Base-by-base conservation (phyloP, 2,888 invertebrate species). In the Spatulosminthurus flaviceps region DNA sequence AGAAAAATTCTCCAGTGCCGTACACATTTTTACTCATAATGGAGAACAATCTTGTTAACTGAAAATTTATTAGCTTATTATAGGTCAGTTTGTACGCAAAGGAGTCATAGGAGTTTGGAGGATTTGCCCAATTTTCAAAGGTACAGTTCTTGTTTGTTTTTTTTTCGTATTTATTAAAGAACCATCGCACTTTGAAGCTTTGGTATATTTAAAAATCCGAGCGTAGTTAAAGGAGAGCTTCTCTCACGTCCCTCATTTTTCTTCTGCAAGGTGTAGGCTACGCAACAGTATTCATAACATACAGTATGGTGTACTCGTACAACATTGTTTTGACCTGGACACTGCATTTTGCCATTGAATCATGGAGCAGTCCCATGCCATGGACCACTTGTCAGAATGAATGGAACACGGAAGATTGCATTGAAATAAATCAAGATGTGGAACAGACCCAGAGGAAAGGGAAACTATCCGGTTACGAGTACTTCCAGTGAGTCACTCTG, bases 1-100 rank as follows among this genome's bases (percentile, higher is more conserved):
- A n/a, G n/a, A 11, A 28, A 22, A 13, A 51, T 16, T 19, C 16
- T 19, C 16, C n/a, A n/a, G 4, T 51, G n/a, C 51, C n/a, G n/a
- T 51, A 19, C 16, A 9, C 5, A 16, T 51, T 51, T 2, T 51
- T 19, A 4, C n/a, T 51, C 16, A n/a, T 51, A 51, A 51, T 16
- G 5, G 16, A 51, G 16, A 51, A 11, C 51, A 9, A 51, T 51
- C 2, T 29, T 78, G 2, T 43, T n/a, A 26, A 78, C 13, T 51
- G 28, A 75, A 64, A 70, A 64, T 43, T 21, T 61, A 43, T 43
- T 22, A 78, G 73, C 29, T 78, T 5, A 69, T 78, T 21, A 26
- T 78, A 42, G 78, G 78, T 24, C 93, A 93, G 87, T 93, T 92
- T 88, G 92, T 93, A 87, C 89, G 93, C 79, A 92, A 92, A 87